Conservation (phyloP, 1,140 invertebrate genomes). For the Drosophila sp. region DNA sequence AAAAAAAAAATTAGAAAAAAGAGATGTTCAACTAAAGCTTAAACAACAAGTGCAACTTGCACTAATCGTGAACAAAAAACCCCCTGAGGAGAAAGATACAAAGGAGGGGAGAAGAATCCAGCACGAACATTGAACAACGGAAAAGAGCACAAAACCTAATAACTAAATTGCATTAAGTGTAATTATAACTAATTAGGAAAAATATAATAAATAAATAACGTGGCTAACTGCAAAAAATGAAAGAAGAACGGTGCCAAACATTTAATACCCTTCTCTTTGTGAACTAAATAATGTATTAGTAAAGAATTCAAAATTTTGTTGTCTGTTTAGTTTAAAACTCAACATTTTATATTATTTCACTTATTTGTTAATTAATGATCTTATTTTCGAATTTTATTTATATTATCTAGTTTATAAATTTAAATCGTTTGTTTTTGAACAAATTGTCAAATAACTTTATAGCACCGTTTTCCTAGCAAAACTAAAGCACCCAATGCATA, state of each 20-base stretch:
- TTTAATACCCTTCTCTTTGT: not conserved
- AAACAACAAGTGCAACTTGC: conserved; percentile 49
- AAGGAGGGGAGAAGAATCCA: conserved; percentile 7
- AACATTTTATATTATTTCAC: no score
- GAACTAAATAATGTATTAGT: not conserved
- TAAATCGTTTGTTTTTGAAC: no score
- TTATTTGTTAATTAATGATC: no score
- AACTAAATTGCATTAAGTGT: conserved; percentile 83
- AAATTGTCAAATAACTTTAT: no score
- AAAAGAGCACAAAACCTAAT: conserved; percentile 64
- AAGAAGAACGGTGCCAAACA: conserved; percentile 4
- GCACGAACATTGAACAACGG: conserved; percentile 53
- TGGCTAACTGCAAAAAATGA: conserved; percentile 16
- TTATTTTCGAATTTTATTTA: no score
- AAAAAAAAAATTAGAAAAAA: conserved; percentile 47
- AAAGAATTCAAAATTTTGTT: no score
- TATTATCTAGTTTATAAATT: not conserved
- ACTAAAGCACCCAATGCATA: not conserved
- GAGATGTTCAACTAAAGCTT: conserved; percentile 57
- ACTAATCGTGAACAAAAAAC: conserved; percentile 62
- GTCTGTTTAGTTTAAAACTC: no score
- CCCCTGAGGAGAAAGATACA: conserved; percentile 41
- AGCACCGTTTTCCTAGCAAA: not conserved
- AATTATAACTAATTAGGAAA: conserved; percentile 83
- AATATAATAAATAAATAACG: conserved; percentile 50